Conservation (phyloP, 1,140 invertebrate species). For the Charaxes varanes region DNA sequence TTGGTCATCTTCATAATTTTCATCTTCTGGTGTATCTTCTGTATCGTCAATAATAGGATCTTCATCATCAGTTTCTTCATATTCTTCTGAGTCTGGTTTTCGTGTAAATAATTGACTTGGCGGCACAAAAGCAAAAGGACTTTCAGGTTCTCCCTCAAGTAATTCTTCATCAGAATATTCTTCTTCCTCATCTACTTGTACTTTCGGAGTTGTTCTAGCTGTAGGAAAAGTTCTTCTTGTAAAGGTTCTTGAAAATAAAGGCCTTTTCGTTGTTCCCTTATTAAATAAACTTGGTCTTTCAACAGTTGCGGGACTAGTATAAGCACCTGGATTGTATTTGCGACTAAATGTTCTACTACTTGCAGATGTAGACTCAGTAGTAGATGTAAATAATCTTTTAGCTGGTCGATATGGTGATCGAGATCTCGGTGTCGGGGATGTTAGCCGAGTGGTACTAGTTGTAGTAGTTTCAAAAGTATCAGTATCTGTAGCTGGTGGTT, state of each 20-base stretch:
- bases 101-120: slow-evolving; percentile 57
- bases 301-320: slow-evolving; percentile 61
- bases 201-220: slow-evolving; percentile 41
- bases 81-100: slow-evolving; percentile 50
- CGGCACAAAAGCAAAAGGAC: slow-evolving; percentile 67
- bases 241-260: slow-evolving; percentile 51
- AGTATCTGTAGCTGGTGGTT: slow-evolving; percentile 7
- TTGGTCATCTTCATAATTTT: slow-evolving; percentile 37
- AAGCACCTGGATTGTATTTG: slow-evolving; percentile 67
- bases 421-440: slow-evolving; percentile 37
- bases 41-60: slow-evolving; percentile 26
- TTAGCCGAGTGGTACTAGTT: slow-evolving; percentile 37
- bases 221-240: slow-evolving; percentile 57
- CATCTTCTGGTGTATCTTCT: slow-evolving; percentile 42
- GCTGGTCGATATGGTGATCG: slow-evolving; percentile 59
- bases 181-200: slow-evolving; percentile 54
- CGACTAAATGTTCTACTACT: slow-evolving; percentile 64
- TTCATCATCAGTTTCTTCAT: slow-evolving; percentile 50
- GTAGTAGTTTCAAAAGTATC: slow-evolving; percentile 30
- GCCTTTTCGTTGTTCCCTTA: slow-evolving; percentile 43
- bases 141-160: slow-evolving; percentile 66
- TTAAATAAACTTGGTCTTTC: slow-evolving; percentile 39
- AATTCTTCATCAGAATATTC: slow-evolving; percentile 69
- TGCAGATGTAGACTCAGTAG: slow-evolving; percentile 56
- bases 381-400: slow-evolving; percentile 58